phyloP scores from a whole-genome alignment of 92 coral and sea anemone species.

The Epizoanthus stellaris region DNA sequence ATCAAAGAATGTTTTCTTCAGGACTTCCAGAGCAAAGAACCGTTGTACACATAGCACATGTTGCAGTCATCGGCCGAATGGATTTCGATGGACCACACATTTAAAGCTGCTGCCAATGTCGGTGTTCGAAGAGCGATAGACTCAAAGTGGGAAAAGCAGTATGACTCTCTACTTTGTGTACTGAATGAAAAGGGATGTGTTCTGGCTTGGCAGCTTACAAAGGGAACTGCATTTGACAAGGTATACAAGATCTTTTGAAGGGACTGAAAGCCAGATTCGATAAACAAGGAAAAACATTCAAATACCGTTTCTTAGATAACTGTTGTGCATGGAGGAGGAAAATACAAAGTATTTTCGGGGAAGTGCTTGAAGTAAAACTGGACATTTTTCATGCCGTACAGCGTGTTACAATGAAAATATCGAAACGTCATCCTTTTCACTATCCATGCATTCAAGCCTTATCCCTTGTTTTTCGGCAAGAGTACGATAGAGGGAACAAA shows the following conservation, averaged over 20 bases:
- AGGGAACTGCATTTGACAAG: conserved; percentile 22
- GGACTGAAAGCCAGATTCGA: conserved; percentile 25
- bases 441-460: too few species aligned
- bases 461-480: too few species aligned
- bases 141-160: conserved; percentile 17
- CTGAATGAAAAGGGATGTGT: conserved; percentile 25
- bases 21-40: background rate
- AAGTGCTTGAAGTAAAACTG: conserved; percentile 17
- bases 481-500: conserved; percentile 41
- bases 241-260: background rate
- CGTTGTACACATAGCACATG: background rate
- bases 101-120: background rate
- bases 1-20: background rate
- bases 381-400: conserved; percentile 41
- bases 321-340: conserved; percentile 29
- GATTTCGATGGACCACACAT: conserved; percentile 1
- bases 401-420: conserved; percentile 1
- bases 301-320: conserved; percentile 22
- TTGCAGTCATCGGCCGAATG: background rate
- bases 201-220: conserved; percentile 35
- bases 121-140: background rate
- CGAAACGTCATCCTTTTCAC: too few species aligned
- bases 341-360: conserved; percentile 9
- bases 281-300: conserved; percentile 9
- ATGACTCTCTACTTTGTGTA: conserved; percentile 1